A percentile compares a stretch with the other conserved stretches of the same genome.
These are phyloP conservation scores for Cydia fagiglandana DNA, from an alignment of 1,140 invertebrate species.

Conservation along the genomic window DNA sequence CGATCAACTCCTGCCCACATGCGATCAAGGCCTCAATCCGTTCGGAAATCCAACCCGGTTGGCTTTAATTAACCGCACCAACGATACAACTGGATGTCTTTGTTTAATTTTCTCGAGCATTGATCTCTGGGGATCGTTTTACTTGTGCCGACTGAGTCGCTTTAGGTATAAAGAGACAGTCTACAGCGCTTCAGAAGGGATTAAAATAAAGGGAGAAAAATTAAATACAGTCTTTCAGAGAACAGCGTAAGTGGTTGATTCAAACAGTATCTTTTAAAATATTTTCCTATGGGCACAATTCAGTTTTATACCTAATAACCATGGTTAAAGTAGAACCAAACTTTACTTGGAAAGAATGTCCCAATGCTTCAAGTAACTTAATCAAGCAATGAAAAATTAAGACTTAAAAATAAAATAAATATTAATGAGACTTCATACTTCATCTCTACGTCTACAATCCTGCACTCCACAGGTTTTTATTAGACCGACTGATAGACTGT, in stretches of 20 bases:
- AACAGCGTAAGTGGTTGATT: background rate
- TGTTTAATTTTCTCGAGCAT: constrained; percentile 36
- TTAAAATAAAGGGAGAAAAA: constrained; percentile 5
- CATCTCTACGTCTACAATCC: too few species aligned
- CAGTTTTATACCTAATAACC: background rate
- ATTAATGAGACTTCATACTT: too few species aligned
- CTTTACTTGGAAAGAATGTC: too few species aligned
- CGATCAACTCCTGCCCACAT: constrained; percentile 17
- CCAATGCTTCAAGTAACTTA: too few species aligned
- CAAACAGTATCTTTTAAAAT: background rate
- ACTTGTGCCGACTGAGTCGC: constrained; percentile 38
- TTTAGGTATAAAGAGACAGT: constrained; percentile 31
- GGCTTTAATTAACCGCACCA: constrained; percentile 25
- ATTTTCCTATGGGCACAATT: background rate
- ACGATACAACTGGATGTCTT: constrained; percentile 35
- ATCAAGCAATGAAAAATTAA: too few species aligned
- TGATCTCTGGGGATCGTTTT: constrained; percentile 39
- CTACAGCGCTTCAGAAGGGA: background rate
- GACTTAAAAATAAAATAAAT: too few species aligned
- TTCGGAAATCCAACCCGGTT: constrained; percentile 13
- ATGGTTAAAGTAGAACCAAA: too few species aligned
- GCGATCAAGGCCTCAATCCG: constrained; percentile 24
- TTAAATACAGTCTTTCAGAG: background rate
- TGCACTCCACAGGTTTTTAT: too few species aligned
- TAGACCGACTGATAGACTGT: too few species aligned